These are phyloP conservation scores for Pogonomyrmex barbatus DNA, from an alignment of 1,140 invertebrate species.

Conservation along the genomic window DNA sequence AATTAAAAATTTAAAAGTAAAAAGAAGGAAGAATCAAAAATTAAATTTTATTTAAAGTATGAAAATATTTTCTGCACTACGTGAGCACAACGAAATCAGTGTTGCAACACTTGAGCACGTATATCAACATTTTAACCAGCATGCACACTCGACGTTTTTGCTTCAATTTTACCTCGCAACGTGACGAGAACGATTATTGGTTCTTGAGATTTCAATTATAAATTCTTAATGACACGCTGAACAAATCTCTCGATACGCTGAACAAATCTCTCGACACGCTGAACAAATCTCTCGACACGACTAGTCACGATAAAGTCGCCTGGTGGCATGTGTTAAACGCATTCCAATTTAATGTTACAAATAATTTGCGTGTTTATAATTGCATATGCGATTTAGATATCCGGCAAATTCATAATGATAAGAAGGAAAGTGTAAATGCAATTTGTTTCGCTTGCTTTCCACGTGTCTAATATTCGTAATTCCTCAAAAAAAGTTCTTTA, in stretches of 20 bases:
- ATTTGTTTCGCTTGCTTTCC: background rate
- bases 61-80: background rate
- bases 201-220: slow-evolving; percentile 55
- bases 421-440: background rate
- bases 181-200: slow-evolving; percentile 37
- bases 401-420: background rate
- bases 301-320: slow-evolving; percentile 14
- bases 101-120: slow-evolving; percentile 48
- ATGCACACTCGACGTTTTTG: slow-evolving; percentile 27
- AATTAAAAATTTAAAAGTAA: background rate
- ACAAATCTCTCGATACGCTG: slow-evolving; percentile 35
- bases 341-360: slow-evolving; percentile 32
- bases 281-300: background rate
- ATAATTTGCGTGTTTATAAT: slow-evolving; percentile 35
- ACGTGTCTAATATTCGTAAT: background rate
- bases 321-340: slow-evolving; percentile 16
- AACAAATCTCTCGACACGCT: slow-evolving; percentile 14
- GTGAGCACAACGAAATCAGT: background rate
- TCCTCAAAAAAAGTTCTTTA: background rate
- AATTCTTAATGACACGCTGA: slow-evolving; percentile 59
- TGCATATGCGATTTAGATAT: background rate
- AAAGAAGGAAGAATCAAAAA: background rate
- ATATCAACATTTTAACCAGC: slow-evolving; percentile 37
- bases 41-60: slow-evolving; percentile 1
- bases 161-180: slow-evolving; percentile 28